A percentile compares a stretch with the other conserved stretches of the same genome.
Conservation (phyloP, 2,797 vertebrate genomes). For the Loris lydekkerianus region DNA sequence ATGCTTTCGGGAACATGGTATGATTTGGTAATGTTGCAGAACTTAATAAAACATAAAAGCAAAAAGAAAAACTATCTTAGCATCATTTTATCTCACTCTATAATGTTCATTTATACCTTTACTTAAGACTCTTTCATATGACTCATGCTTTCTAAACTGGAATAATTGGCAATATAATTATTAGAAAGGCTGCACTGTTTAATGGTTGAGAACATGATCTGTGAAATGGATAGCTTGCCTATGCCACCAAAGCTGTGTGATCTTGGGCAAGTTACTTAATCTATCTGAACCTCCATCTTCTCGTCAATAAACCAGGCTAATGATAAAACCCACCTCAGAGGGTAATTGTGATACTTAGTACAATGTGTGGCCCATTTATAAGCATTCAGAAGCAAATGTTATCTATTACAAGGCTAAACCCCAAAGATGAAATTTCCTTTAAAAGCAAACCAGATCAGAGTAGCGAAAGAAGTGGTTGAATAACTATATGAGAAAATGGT, state of each 20-base stretch:
- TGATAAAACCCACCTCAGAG: neutral
- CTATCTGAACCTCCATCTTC: neutral
- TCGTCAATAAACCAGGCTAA: neutral
- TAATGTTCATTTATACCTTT: neutral
- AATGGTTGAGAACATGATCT: neutral
- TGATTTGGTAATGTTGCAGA: neutral
- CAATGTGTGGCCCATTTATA: neutral
- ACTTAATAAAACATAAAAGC: neutral
- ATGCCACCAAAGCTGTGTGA: neutral
- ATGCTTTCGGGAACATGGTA: neutral
- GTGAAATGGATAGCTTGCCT: neutral
- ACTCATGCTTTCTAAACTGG: neutral
- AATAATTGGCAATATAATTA: neutral
- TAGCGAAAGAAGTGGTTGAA: neutral
- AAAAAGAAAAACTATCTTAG: neutral
- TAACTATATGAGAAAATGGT: neutral
- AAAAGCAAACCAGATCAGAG: conserved; percentile 9
- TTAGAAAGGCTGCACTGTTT: neutral
- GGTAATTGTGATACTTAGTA: neutral
- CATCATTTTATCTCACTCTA: neutral
- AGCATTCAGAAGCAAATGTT: neutral
- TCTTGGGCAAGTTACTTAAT: neutral
- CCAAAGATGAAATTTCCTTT: neutral
- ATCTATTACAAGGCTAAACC: neutral
- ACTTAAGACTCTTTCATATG: neutral